A percentile compares a stretch with the other conserved stretches of the same genome.
phyloP scores from a whole-genome alignment of 2,113 vertebrate genomes.

The Albula goreensis region DNA sequence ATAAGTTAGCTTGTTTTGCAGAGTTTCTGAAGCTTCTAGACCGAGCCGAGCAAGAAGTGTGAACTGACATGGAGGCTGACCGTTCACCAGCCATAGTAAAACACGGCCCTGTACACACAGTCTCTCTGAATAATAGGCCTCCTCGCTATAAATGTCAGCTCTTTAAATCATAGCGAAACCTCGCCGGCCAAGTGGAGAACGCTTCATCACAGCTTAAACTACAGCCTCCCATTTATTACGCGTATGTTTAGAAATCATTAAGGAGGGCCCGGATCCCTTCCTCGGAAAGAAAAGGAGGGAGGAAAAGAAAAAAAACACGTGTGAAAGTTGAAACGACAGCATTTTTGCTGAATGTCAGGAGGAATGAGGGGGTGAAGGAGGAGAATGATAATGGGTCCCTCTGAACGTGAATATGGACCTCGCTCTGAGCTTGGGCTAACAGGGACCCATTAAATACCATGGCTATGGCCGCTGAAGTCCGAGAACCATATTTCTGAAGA shows the following conservation, averaged over 20 bases:
- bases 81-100: conserved; percentile 81
- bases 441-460: conserved; percentile 26
- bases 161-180: conserved; percentile 90
- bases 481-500: no score
- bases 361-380: conserved; percentile 22
- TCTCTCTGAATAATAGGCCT: conserved; percentile 98
- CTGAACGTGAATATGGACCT: conserved; percentile 21
- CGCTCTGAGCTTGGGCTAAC: conserved; percentile 30
- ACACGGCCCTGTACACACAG: conserved; percentile 92
- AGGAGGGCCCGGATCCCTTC: conserved; percentile 79
- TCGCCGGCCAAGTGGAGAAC: conserved; percentile 78
- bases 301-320: conserved; percentile 7
- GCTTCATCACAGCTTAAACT: conserved; percentile 92
- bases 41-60: background rate
- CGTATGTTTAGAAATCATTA: conserved; percentile 97
- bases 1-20: no score
- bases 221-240: conserved; percentile 89
- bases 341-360: conserved; percentile 35
- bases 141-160: conserved; percentile 94
- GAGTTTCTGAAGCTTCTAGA: background rate
- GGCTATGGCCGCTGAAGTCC: background rate
- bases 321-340: conserved; percentile 63
- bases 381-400: conserved; percentile 32
- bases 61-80: background rate
- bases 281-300: conserved; percentile 43